These are phyloP conservation scores for Notocelia uddmanniana DNA, from an alignment of 2,888 invertebrate species.

Conservation along the genomic window DNA sequence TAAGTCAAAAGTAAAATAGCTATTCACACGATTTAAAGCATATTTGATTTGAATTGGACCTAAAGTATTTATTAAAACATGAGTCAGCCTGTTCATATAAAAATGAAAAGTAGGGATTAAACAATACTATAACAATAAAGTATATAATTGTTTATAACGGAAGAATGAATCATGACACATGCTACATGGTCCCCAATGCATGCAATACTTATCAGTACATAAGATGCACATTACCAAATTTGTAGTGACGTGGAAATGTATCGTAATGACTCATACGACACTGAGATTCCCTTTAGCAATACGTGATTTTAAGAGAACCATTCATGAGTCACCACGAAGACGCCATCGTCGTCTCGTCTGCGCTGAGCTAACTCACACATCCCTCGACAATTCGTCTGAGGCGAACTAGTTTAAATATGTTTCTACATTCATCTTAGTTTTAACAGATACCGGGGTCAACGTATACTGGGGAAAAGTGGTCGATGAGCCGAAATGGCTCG, in stretches of 20 bases:
- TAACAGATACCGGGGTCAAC: neutral
- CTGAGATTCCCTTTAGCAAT: conserved; percentile 38
- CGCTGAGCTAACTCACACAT: neutral
- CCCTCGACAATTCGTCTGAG: neutral
- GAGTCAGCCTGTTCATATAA: too few species aligned
- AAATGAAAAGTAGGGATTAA: too few species aligned
- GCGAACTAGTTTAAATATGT: neutral
- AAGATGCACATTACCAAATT: neutral
- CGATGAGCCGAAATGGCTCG: neutral
- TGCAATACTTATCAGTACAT: neutral
- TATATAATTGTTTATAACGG: too few species aligned
- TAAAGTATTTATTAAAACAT: too few species aligned
- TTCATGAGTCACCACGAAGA: conserved; percentile 46
- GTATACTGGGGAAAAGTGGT: neutral
- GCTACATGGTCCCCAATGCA: neutral
- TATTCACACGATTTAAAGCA: too few species aligned
- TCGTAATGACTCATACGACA: conserved; percentile 40
- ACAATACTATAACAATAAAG: too few species aligned
- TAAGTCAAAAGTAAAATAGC: too few species aligned
- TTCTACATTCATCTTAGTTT: neutral
- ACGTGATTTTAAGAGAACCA: conserved; percentile 47
- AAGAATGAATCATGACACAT: conserved; percentile 15
- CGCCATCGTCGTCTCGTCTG: conserved; percentile 35
- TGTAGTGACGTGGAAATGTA: neutral
- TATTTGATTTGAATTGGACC: too few species aligned